Evolutionary conservation across 1,140 invertebrate species (phyloP).

Genomic region (Zaprionus taronus): DNA sequence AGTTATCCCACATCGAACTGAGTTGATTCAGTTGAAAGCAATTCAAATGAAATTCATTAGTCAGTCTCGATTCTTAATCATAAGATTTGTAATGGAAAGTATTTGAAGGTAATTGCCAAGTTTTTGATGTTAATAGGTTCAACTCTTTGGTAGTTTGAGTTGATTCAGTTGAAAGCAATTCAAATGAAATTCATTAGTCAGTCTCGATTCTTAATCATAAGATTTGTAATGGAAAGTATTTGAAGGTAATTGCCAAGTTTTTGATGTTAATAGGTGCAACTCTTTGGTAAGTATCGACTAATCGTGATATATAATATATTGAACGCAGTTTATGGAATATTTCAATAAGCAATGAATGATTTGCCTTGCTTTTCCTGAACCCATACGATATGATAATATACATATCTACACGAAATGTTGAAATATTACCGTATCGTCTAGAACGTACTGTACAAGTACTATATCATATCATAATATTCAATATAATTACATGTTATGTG

Average conservation of each 20-base stretch:
- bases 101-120: background rate
- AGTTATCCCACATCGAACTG: background rate
- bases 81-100: background rate
- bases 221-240: background rate
- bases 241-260: background rate
- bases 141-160: background rate
- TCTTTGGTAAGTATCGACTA: too few relatives aligned
- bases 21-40: background rate
- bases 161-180: conserved; percentile 2
- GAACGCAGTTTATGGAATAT: too few relatives aligned
- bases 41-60: background rate
- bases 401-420: too few relatives aligned
- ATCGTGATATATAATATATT: too few relatives aligned
- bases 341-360: too few relatives aligned
- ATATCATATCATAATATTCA: too few relatives aligned
- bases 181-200: background rate
- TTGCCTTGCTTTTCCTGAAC: too few relatives aligned
- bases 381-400: too few relatives aligned
- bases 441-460: too few relatives aligned
- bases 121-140: background rate
- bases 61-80: background rate
- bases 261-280: background rate
- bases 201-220: background rate
- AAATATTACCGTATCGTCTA: too few relatives aligned
- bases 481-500: too few relatives aligned